Base-by-base conservation (phyloP, 92 coral and sea anemone species). In the Desmophyllum pertusum region DNA sequence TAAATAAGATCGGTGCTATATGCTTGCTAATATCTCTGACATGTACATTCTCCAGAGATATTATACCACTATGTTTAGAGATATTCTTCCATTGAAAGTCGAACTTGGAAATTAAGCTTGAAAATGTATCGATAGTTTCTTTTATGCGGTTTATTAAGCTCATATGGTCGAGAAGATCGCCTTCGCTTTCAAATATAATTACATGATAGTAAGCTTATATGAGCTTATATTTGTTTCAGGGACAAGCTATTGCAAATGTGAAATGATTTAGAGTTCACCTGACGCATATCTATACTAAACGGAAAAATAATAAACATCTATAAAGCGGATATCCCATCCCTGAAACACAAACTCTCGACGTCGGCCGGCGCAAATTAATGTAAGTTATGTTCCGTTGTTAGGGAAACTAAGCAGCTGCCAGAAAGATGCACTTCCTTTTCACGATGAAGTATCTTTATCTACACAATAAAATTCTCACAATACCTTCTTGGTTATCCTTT, bases 331-430 rank as follows among this genome's bases (percentile, higher is more conserved):
- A 33, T 65, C 23, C 0, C 1, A 4, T n/a, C 7, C 15, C 10
- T 25, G 31, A 27, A n/a, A 35, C 23, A 0, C 27, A 33, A 65
- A 65, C 35, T 15, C 18, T 1, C 2, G 1, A 50, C 13, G 3
- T 3, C 3, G 55, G 55, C 55, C 55, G 18, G 18, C 14, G 51
- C 51, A 50, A 50, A 13, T 13, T 45, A 6, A n/a, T n/a, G n/a
- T n/a, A n/a, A n/a, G n/a, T n/a, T n/a, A n/a, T n/a, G n/a, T n/a
- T 29, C 52, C 48, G 85, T 81, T 81, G 77, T 81, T 81, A 81
- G 41, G 85, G 85, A 81, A 70, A 67, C 79, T 55, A 30, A 52
- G 40, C 86, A 82, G 86, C 86, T 82, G 86, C 48, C 14, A 13
- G 19, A 61, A 67, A 45, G 46, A 38, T 21, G 63, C 59, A 51